A percentile compares a stretch with the other conserved stretches of the same genome.
phyloP scores from a whole-genome alignment of 1,140 invertebrate species.

The Caenorhabditis inopinata region DNA sequence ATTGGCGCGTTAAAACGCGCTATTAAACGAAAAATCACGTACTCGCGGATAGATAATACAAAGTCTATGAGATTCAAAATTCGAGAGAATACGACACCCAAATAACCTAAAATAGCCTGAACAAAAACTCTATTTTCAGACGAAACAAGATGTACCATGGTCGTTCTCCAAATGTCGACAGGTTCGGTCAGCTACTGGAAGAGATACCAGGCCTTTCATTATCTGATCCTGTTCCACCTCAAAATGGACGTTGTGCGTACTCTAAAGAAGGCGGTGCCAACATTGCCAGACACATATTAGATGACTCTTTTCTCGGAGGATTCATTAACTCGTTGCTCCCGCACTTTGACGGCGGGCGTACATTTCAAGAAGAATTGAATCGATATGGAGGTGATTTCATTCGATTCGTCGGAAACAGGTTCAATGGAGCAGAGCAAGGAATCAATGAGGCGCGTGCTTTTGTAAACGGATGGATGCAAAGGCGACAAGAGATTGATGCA shows the following conservation, averaged over 20 bases:
- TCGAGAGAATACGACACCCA: no score
- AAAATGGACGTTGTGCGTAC: not conserved
- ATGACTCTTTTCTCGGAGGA: not conserved
- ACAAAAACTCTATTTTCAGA: not conserved
- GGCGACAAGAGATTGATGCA: no score
- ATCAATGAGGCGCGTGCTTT: no score
- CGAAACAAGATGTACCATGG: not conserved
- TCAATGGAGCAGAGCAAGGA: not conserved
- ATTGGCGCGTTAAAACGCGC: no score
- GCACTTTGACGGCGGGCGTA: conserved; percentile 20
- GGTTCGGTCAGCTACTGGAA: conserved; percentile 27
- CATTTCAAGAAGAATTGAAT: not conserved
- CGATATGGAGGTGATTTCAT: not conserved
- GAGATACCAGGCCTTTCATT: not conserved
- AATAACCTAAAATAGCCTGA: no score
- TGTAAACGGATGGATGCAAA: no score
- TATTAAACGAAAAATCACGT: no score
- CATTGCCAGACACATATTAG: not conserved
- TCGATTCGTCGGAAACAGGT: not conserved
- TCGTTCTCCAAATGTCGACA: conserved; percentile 2
- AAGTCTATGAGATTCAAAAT: no score
- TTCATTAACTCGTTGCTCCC: conserved; percentile 38
- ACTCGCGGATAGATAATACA: no score
- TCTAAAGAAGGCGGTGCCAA: not conserved
- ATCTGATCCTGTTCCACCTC: conserved; percentile 35